Conservation (phyloP, 2,888 invertebrate genomes). For the Linnaemya vulpina region DNA sequence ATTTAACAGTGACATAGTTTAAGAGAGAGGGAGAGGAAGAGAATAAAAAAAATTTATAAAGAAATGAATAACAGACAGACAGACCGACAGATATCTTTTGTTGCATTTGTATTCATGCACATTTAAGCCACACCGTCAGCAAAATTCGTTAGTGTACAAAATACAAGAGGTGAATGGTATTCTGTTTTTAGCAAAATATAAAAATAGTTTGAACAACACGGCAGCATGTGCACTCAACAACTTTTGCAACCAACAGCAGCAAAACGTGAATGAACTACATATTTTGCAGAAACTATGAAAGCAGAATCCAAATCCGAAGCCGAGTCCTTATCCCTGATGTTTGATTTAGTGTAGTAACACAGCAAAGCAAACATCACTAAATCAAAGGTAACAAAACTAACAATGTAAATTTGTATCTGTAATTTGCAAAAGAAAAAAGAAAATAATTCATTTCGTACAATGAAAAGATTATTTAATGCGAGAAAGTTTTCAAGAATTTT, state of each 20-base stretch:
- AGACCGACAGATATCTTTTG: slow-evolving; percentile 3
- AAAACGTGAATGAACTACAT: slow-evolving; percentile 41
- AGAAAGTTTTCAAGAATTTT: too few relatives aligned
- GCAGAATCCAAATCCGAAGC: too few relatives aligned
- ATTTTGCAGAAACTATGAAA: too few relatives aligned
- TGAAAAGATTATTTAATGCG: too few relatives aligned
- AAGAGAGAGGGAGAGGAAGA: too few relatives aligned
- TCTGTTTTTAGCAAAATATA: slow-evolving; percentile 11
- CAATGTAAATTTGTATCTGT: too few relatives aligned
- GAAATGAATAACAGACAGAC: background rate
- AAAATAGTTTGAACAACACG: background rate
- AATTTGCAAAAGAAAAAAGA: too few relatives aligned
- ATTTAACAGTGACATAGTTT: slow-evolving; percentile 44
- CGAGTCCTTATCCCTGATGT: too few relatives aligned
- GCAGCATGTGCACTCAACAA: background rate
- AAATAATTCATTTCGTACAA: too few relatives aligned
- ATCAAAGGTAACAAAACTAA: too few relatives aligned
- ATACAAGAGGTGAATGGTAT: slow-evolving; percentile 16
- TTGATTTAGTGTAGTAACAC: too few relatives aligned
- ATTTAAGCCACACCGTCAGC: slow-evolving; percentile 29
- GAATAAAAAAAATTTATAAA: background rate
- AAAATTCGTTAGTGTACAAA: background rate
- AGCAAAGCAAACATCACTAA: too few relatives aligned
- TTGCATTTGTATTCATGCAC: slow-evolving; percentile 35
- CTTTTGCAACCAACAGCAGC: slow-evolving; percentile 28